Evolutionary conservation across 2,888 invertebrate genomes (phyloP), one percentile per base, ranked within the genome.

Genomic region (Seira musarum): DNA sequence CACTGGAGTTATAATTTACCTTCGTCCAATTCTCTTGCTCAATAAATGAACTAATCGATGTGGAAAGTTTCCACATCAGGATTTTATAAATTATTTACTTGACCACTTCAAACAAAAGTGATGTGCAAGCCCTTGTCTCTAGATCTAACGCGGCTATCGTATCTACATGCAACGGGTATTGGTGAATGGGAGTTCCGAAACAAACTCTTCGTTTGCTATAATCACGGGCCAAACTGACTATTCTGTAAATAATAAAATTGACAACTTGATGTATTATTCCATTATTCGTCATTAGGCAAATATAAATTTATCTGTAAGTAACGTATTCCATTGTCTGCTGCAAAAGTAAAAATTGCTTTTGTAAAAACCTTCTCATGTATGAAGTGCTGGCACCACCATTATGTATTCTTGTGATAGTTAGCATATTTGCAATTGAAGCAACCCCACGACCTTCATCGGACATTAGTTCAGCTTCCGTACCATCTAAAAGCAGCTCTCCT

Each of bases 401-500:
- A 87, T 91, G 91, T 21, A 91, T 88, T 57, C 91, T 87, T 0
- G 91, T 91, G 49, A 91, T 88, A 40, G 90, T 90, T 68, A 91
- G 88, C 91, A 92, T 91, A 81, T 89, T 88, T 21, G 90, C 87
- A 64, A 92, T 91, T 8, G 88, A 87, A 1, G 91, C 88, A 2
- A 91, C 90, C 8, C 91, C 91, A 40, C 90, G 87, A 1, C 91
- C 91, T 71, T 88, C 88, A 6, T 88, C 88, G 1, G 90, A 90
- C 10, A 90, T 87, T 88, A 90, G 84, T 49, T 87, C 86, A 5
- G 90, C 91, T 3, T 85, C 84, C 5, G 89, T 86, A 3, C 91
- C 91, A 87, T 91, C 90, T n/a, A 92, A 87, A 6, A 91, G 87
- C 5, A 92, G 87, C 85, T 92, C 91, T 3, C 91, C 91, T 0